These are phyloP conservation scores for Isichthys henryi DNA, from an alignment of 2,113 vertebrate species.

Conservation along the genomic window DNA sequence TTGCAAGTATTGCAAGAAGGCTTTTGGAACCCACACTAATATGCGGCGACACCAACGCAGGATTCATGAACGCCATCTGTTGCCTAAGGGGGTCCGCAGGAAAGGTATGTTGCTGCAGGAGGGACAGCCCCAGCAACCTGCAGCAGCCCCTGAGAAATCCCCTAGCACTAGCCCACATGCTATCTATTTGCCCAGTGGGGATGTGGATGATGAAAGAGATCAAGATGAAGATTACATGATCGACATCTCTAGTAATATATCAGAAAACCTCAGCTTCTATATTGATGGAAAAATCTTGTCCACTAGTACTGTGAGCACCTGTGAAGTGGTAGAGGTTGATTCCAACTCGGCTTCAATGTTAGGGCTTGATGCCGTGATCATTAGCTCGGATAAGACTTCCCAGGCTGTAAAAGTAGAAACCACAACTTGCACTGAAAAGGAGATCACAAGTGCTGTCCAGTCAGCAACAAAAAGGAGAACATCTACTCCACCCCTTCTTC, in stretches of 20 bases:
- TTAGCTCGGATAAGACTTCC: slow-evolving; percentile 74
- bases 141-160: slow-evolving; percentile 49
- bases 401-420: slow-evolving; percentile 69
- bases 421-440: slow-evolving; percentile 57
- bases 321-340: slow-evolving; percentile 92
- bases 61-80: slow-evolving; percentile 89
- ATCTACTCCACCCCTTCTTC: slow-evolving; percentile 80
- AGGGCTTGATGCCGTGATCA: slow-evolving; percentile 80
- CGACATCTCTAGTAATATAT: slow-evolving; percentile 95
- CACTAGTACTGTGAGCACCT: slow-evolving; percentile 74
- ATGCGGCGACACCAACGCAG: slow-evolving; percentile 91
- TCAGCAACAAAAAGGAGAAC: slow-evolving; percentile 83
- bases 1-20: slow-evolving; percentile 93
- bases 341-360: slow-evolving; percentile 74
- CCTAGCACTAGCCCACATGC: slow-evolving; percentile 54
- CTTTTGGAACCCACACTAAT: slow-evolving; percentile 94
- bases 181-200: slow-evolving; percentile 77
- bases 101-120: slow-evolving; percentile 83
- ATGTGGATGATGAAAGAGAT: slow-evolving; percentile 87
- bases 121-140: slow-evolving; percentile 37
- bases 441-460: slow-evolving; percentile 55
- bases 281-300: slow-evolving; percentile 93
- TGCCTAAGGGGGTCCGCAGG: slow-evolving; percentile 88
- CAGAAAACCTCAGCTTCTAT: slow-evolving; percentile 91
- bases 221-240: slow-evolving; percentile 80